Evolutionary conservation across 1,140 invertebrate species (phyloP).

Genomic region (Ceratoteleas bidentatus): DNA sequence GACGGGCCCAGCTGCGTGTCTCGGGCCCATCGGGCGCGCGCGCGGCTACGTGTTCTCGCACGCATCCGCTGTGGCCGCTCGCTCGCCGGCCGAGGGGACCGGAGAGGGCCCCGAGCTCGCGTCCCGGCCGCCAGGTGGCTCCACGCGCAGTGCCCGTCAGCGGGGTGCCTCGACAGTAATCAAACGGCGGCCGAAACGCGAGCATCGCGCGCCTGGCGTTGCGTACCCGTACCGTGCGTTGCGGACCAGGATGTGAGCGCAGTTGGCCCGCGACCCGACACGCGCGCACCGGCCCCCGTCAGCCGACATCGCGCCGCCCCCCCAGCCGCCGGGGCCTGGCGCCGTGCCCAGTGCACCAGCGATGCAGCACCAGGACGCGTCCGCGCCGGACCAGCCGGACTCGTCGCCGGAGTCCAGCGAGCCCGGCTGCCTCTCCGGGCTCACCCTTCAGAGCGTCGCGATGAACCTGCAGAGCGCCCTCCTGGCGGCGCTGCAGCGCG

Average conservation of each 20-base stretch:
- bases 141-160: conserved; percentile 79
- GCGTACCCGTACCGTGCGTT: conserved; percentile 50
- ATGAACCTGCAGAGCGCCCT: conserved; percentile 80
- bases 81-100: conserved; percentile 42
- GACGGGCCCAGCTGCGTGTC: conserved; percentile 52
- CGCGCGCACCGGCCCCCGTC: no score
- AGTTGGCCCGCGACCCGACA: conserved; percentile 17
- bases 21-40: conserved; percentile 45
- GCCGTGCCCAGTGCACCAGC: conserved; percentile 51
- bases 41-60: conserved; percentile 31
- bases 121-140: conserved; percentile 80
- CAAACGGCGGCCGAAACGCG: conserved; percentile 77
- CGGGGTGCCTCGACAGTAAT: conserved; percentile 77
- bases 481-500: conserved; percentile 80
- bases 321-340: conserved; percentile 8
- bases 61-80: conserved; percentile 27
- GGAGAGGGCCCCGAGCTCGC: conserved; percentile 66
- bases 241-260: conserved; percentile 25
- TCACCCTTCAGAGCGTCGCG: conserved; percentile 77
- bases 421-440: conserved; percentile 69
- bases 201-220: conserved; percentile 73
- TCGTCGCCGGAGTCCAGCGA: conserved; percentile 59
- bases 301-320: conserved; percentile 2
- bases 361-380: conserved; percentile 61
- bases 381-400: conserved; percentile 55